Evolutionary conservation across 2,113 vertebrate genomes (phyloP).

Genomic region (Otolemur garnettii): DNA sequence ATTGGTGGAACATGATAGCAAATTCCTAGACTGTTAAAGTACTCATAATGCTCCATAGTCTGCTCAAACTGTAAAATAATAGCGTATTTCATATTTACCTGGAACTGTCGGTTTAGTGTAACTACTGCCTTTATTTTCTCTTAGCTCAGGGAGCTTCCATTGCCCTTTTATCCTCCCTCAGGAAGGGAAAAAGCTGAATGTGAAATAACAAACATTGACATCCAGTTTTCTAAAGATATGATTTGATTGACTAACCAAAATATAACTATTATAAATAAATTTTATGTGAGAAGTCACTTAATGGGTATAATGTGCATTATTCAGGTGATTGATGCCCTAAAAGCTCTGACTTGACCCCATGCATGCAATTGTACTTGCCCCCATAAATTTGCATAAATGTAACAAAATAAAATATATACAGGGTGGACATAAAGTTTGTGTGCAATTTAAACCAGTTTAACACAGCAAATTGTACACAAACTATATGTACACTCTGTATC

Average conservation of each 20-base stretch:
- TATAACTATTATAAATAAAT: slow-evolving; percentile 20
- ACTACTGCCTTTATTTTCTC: not conserved
- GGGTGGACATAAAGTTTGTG: too few relatives aligned
- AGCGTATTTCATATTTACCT: not conserved
- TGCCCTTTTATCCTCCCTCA: slow-evolving; percentile 31
- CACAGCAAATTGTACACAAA: too few relatives aligned
- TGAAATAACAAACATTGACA: not conserved
- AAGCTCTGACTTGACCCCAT: too few relatives aligned
- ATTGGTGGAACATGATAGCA: not conserved
- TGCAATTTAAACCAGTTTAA: too few relatives aligned
- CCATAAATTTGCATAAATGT: too few relatives aligned
- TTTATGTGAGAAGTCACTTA: too few relatives aligned
- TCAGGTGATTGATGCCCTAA: too few relatives aligned
- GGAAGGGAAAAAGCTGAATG: slow-evolving; percentile 14
- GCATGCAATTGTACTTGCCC: too few relatives aligned
- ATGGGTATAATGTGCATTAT: too few relatives aligned
- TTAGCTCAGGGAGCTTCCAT: not conserved
- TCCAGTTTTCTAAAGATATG: slow-evolving; percentile 27
- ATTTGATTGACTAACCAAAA: slow-evolving; percentile 41
- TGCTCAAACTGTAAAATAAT: not conserved
- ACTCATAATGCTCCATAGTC: not conserved
- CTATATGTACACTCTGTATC: not conserved
- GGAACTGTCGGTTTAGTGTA: not conserved
- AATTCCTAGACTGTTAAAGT: not conserved
- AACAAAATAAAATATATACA: too few relatives aligned